Conservation (phyloP, 2,888 invertebrate species). For the Rhamphomyia laevipes region DNA sequence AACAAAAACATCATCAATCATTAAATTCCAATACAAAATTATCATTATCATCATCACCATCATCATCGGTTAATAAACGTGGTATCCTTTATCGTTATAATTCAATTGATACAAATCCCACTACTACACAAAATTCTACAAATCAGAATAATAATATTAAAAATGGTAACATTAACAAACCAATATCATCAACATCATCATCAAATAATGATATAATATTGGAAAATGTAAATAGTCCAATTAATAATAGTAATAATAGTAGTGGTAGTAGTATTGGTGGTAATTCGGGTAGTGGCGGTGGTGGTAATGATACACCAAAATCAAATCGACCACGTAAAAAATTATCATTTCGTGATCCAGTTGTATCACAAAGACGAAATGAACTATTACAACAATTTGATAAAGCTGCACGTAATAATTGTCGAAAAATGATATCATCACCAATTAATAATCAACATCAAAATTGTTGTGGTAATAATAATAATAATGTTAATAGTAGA, state of each 20-base stretch:
- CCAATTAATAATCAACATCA: background rate
- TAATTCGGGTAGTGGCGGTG: constrained; percentile 7
- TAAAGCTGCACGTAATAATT: background rate
- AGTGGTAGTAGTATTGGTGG: constrained; percentile 17
- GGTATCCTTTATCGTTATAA: constrained; percentile 27
- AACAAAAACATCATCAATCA: too few relatives aligned
- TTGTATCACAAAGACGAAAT: constrained; percentile 19
- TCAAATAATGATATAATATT: constrained; percentile 25
- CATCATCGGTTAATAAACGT: constrained; percentile 17
- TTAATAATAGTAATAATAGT: constrained; percentile 37
- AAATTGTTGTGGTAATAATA: constrained; percentile 4
- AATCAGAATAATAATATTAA: background rate
- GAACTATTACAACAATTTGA: background rate
- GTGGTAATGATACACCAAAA: constrained; percentile 27
- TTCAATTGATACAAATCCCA: constrained; percentile 4
- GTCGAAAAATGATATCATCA: background rate
- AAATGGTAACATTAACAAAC: constrained; percentile 8
- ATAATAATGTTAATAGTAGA: constrained; percentile 7
- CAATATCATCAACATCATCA: constrained; percentile 21
- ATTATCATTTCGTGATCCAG: constrained; percentile 73
- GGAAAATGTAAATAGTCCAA: constrained; percentile 24
- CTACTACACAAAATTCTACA: constrained; percentile 5
- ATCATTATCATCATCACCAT: constrained; percentile 9
- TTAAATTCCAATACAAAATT: too few relatives aligned
- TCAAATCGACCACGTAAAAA: constrained; percentile 61